Evolutionary conservation across 2,113 vertebrate genomes (phyloP).

Genomic region (Oplegnathus fasciatus): DNA sequence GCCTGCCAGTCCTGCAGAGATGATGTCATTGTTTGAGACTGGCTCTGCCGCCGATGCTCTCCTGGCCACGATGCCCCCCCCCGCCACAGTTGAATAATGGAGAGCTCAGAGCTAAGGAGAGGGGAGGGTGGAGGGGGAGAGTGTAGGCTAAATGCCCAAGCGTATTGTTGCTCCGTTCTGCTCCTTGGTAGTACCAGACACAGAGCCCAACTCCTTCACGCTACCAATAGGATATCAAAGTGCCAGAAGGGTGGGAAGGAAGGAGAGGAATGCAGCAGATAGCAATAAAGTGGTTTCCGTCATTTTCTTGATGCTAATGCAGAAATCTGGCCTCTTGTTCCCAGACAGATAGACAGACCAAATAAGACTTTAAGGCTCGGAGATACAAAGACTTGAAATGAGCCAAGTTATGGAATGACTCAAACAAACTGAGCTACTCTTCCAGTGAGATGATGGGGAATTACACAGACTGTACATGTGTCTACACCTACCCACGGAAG

Average conservation of each 20-base stretch:
- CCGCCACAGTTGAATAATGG: constrained; percentile 67
- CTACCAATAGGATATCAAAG: constrained; percentile 23
- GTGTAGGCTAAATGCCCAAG: constrained; percentile 1
- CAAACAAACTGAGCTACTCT: background rate
- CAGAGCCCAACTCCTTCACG: constrained; percentile 31
- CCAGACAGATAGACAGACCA: too few species aligned
- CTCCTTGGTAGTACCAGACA: constrained; percentile 62
- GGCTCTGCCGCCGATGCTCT: constrained; percentile 26
- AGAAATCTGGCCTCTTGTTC: background rate
- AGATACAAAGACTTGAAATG: background rate
- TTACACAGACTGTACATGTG: background rate
- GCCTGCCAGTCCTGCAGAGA: constrained; percentile 80
- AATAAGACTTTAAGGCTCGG: background rate
- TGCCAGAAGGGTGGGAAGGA: constrained; percentile 10
- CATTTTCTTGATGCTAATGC: background rate
- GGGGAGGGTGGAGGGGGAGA: constrained; percentile 3
- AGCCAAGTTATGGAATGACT: background rate
- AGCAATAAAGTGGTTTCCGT: background rate
- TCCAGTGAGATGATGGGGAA: constrained; percentile 4
- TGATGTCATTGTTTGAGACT: constrained; percentile 82
- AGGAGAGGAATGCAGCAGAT: constrained; percentile 29
- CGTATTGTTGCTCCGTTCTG: constrained; percentile 34
- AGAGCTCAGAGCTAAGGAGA: constrained; percentile 47
- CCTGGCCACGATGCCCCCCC: constrained; percentile 25
- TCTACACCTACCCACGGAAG: background rate